phyloP scores from a whole-genome alignment of 2,888 invertebrate genomes.

The Electrophaes corylata region DNA sequence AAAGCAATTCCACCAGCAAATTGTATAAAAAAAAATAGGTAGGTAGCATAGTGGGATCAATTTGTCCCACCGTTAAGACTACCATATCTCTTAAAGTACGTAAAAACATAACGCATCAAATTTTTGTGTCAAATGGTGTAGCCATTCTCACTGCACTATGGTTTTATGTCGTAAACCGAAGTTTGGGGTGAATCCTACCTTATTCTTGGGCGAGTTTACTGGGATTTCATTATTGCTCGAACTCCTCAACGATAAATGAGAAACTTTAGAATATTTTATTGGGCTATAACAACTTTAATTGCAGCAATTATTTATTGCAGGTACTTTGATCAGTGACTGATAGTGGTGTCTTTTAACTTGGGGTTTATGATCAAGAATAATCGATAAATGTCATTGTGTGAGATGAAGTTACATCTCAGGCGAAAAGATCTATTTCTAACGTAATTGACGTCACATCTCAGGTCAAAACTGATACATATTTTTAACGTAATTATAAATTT shows the following conservation, averaged over 20 bases:
- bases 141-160: conserved; percentile 10
- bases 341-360: neutral
- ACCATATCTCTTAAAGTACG: too few species aligned
- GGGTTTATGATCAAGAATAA: neutral
- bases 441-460: too few species aligned
- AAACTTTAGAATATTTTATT: conserved; percentile 21
- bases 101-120: too few species aligned
- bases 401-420: neutral
- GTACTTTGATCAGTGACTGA: neutral
- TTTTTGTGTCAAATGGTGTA: neutral
- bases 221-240: conserved; percentile 13
- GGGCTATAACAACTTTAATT: conserved; percentile 12
- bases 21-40: too few species aligned
- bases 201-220: conserved; percentile 11
- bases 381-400: neutral
- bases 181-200: conserved; percentile 15
- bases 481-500: too few species aligned
- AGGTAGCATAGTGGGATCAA: too few species aligned
- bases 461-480: too few species aligned
- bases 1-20: too few species aligned
- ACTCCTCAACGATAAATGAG: conserved; percentile 16
- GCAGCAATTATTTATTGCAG: conserved; percentile 4
- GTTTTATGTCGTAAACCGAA: conserved; percentile 23
- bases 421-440: too few species aligned
- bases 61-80: too few species aligned